phyloP scores from a whole-genome alignment of 2,888 invertebrate genomes.

The Harpalus rubripes region DNA sequence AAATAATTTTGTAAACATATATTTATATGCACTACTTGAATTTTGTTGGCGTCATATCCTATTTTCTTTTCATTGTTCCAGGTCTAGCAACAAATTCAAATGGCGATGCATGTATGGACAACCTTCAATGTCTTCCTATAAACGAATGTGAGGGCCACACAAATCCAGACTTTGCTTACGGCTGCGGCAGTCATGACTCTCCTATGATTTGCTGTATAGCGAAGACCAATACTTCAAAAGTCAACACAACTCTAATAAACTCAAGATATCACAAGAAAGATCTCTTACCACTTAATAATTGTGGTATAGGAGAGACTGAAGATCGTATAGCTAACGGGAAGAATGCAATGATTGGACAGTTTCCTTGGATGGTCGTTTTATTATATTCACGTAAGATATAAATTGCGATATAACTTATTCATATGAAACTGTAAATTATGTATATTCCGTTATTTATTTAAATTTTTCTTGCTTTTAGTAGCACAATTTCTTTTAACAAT shows the following conservation, averaged over 20 bases:
- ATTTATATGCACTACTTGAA: no score
- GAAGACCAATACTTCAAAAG: background rate
- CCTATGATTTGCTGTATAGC: slow-evolving; percentile 42
- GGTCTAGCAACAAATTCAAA: background rate
- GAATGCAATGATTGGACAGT: slow-evolving; percentile 78
- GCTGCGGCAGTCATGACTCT: slow-evolving; percentile 40
- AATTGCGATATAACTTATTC: background rate
- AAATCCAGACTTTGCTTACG: slow-evolving; percentile 52
- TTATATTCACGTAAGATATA: slow-evolving; percentile 74
- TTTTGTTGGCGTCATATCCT: no score
- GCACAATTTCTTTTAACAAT: no score
- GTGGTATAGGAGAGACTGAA: slow-evolving; percentile 68
- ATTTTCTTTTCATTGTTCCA: background rate
- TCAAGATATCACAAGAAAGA: slow-evolving; percentile 46
- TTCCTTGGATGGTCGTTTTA: slow-evolving; percentile 81
- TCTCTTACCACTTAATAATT: slow-evolving; percentile 67
- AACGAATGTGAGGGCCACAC: slow-evolving; percentile 38
- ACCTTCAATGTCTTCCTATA: slow-evolving; percentile 56
- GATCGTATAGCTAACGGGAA: slow-evolving; percentile 78
- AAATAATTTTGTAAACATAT: no score
- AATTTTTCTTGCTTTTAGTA: background rate
- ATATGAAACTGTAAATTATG: background rate
- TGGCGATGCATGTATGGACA: slow-evolving; percentile 32
- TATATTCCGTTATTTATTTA: background rate
- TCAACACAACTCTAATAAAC: background rate